Evolutionary conservation across 2,113 vertebrate genomes (phyloP), one percentile per base, ranked within the genome.

Genomic region (Turnix velox): DNA sequence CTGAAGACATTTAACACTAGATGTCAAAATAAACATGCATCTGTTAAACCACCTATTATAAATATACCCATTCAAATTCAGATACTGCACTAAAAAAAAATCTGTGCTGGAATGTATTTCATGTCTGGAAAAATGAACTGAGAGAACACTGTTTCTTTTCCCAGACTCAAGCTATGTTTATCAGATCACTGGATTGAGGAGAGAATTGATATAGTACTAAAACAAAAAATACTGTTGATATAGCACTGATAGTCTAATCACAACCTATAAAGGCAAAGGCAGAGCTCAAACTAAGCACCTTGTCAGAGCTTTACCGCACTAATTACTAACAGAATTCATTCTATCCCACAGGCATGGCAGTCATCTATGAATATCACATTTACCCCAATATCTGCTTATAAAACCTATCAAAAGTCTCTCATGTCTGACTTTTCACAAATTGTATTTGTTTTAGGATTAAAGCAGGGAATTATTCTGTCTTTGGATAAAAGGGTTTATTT

Each of bases 21-120:
- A 82, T 90, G 61, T 93, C 89, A 96, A 92, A 96, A 93, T 82
- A 96, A 88, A 66, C 65, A 74, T 10, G 23, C 78, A 84, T 58
- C 73, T 11, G 15, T 93, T 92, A 95, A 91, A 96, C 95, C 52
- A 95, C 80, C 40, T 68, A 48, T 88, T 96, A 54, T 58, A 96
- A 90, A 90, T 78, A 35, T 24, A 88, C 57, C 65, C 67, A 92
- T 35, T 96, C 90, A 90, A 96, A 95, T 28, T 61, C 54, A 66
- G 43, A 71, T 74, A 58, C 45, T 88, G 42, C 8, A 57, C 59
- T 33, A 81, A 63, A 68, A 77, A 73, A 31, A 58, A 82, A 90
- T 92, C 12, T 45, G 33, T 68, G 40, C 9, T 89, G 37, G 12
- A 94, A 84, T 30, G 25, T 63, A 55, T 78, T 92, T 68, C 51